Conservation (phyloP, 2,888 invertebrate species). For the Oegoconia quadripuncta region DNA sequence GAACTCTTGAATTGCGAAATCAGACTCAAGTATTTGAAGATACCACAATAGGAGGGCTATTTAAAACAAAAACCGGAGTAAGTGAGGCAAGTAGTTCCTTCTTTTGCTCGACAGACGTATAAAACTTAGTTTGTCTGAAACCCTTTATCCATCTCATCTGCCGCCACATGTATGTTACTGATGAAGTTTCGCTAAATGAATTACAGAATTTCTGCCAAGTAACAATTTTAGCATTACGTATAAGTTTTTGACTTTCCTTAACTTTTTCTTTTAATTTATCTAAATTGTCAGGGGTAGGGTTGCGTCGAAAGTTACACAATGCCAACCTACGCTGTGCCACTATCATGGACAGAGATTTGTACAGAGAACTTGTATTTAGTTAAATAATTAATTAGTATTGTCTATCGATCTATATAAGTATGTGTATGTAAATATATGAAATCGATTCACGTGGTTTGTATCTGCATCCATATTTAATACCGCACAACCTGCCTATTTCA, state of each 20-base stretch:
- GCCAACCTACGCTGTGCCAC: neutral
- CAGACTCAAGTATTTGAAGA: neutral
- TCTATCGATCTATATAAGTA: too few relatives aligned
- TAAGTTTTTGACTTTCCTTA: neutral
- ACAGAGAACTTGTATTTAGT: too few relatives aligned
- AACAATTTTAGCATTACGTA: neutral
- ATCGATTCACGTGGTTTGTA: too few relatives aligned
- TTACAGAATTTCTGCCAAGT: neutral
- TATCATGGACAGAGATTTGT: neutral
- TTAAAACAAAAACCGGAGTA: too few relatives aligned
- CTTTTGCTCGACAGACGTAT: too few relatives aligned
- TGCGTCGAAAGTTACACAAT: neutral
- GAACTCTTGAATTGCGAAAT: constrained; percentile 12
- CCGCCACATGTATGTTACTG: neutral
- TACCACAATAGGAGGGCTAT: too few relatives aligned
- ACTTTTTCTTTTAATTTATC: neutral
- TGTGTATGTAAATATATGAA: too few relatives aligned
- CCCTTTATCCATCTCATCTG: neutral
- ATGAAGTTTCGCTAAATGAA: neutral
- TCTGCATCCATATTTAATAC: too few relatives aligned
- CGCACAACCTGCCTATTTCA: too few relatives aligned
- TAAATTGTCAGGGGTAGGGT: neutral
- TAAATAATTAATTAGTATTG: too few relatives aligned
- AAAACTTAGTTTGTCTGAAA: neutral
- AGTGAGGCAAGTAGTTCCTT: too few relatives aligned